These are phyloP conservation scores for Ochropleura plecta DNA, from an alignment of 2,888 invertebrate species.

Conservation along the genomic window DNA sequence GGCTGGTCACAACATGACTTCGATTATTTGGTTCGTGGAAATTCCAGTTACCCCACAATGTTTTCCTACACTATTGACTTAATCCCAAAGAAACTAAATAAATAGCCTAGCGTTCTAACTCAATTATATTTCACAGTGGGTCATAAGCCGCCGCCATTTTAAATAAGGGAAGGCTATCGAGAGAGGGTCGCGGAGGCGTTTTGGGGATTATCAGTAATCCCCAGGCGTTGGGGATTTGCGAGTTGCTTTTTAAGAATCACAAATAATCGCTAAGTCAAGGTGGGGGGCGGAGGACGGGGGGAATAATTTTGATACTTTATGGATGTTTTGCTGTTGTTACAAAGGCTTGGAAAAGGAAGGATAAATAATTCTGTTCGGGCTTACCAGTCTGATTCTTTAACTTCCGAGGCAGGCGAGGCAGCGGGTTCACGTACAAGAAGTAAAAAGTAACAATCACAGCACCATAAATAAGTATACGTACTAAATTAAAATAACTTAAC, in stretches of 20 bases:
- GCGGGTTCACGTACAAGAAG: too few relatives aligned
- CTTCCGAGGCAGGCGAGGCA: too few relatives aligned
- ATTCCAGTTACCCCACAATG: too few relatives aligned
- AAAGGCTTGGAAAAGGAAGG: conserved; percentile 1
- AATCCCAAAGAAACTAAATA: conserved; percentile 16
- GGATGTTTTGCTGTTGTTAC: conserved; percentile 29
- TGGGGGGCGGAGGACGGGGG: conserved; percentile 3
- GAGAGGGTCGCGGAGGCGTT: conserved; percentile 48
- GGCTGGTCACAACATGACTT: too few relatives aligned
- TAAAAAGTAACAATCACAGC: too few relatives aligned
- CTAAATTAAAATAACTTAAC: too few relatives aligned
- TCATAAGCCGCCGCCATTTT: conserved; percentile 54
- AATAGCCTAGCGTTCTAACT: conserved; percentile 27
- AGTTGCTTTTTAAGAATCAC: conserved; percentile 57
- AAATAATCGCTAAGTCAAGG: conserved; percentile 57
- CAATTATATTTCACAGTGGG: conserved; percentile 50
- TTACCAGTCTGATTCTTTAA: not conserved
- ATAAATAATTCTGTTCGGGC: conserved; percentile 18
- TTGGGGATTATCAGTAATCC: conserved; percentile 58
- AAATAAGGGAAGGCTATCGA: conserved; percentile 56
- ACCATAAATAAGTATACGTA: too few relatives aligned
- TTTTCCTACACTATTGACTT: not conserved
- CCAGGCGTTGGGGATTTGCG: conserved; percentile 37
- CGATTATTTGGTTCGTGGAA: too few relatives aligned
- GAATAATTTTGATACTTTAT: conserved; percentile 40